Base-by-base conservation (phyloP, 1,140 invertebrate genomes). In the Bombus sibiricus region DNA sequence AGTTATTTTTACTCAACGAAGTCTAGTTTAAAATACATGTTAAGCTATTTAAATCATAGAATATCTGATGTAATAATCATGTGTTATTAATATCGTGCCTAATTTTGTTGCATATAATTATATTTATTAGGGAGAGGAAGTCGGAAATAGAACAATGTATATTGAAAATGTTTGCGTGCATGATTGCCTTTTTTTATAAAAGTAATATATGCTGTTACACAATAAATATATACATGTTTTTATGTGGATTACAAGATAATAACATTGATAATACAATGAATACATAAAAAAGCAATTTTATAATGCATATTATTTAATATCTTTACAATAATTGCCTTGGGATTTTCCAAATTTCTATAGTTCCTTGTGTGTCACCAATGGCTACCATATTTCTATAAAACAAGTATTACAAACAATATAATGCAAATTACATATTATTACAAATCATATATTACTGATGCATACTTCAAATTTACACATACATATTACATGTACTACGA, bases 301-400 rank as follows among this genome's bases (percentile, higher is more conserved):
- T 10, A 25, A 15, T 13, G 13, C 0, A 25, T 72, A 10, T 57
- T 62, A 25, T 32, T 28, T 13, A 75, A 18, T n/a, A 43, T 43
- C 1, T 6, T 80, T 68, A 85, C 3, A 34, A 88, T n/a, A 87
- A 89, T 68, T 93, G 91, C 64, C 90, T 88, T 74, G 94, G 93
- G 85, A 95, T 91, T 92, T 92, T 95, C 94, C 94, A 95, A 47
- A 95, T 89, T 92, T 95, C 94, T 69, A 95, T 68, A 41, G 86
- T 91, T 59, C 93, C 94, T 32, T 83, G 22, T 3, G 92, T 91
- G 77, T 94, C 93, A 10, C 93, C 93, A 77, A 95, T 81, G 43
- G 93, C 94, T 1, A 93, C 88, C n/a, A 94, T 79, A 82, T 95
- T 93, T 62, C 94, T 95, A 69, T 22, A 93, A 93, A 89, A 80